Evolutionary conservation across 2,113 vertebrate genomes (phyloP), one percentile per base, ranked within the genome.

Genomic region (Rhadina sibilatrix): DNA sequence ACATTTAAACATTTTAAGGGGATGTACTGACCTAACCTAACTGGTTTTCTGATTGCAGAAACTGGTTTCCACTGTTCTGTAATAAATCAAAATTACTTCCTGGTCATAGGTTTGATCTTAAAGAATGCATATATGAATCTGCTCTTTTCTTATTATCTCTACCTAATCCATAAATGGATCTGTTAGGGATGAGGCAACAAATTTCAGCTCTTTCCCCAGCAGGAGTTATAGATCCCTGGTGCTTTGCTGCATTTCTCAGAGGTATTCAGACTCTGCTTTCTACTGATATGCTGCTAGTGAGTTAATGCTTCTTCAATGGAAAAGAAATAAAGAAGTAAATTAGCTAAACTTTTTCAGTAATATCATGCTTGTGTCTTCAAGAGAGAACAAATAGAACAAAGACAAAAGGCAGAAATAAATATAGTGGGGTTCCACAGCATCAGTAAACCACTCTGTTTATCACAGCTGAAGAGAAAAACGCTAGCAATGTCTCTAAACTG

Each of bases 321-420:
- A 91, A 93, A 61, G 21, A 87, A 91, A 96, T 79, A 89, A 89
- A 95, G 66, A 86, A 56, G 70, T 87, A 95, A 96, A 70, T 96
- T 88, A 90, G 63, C 31, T 86, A 53, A 79, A 60, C 27, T 54
- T 54, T 96, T 93, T 38, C 31, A 87, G 81, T 81, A 71, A 47
- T 78, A 91, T 94, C 96, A 68, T 87, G 20, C 25, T 91, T 93
- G 25, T 54, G 31, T 72, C 94, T 96, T 49, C 79, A 96, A 72
- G 35, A 90, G 12, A 65, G 35, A 94, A 47, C 66, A 97, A 89
- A 93, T 94, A 87, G 40, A 40, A 40, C 40, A 40, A 40, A 40
- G 81, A 50, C 64, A 60, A 77, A 90, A 92, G 49, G 92, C 12
- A 18, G 46, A 53, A 92, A 91, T 86, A 79, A 54, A 92, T 95